phyloP scores from a whole-genome alignment of 37 sponge, comb jelly and placozoan species.

The Spongilla lacustris region DNA sequence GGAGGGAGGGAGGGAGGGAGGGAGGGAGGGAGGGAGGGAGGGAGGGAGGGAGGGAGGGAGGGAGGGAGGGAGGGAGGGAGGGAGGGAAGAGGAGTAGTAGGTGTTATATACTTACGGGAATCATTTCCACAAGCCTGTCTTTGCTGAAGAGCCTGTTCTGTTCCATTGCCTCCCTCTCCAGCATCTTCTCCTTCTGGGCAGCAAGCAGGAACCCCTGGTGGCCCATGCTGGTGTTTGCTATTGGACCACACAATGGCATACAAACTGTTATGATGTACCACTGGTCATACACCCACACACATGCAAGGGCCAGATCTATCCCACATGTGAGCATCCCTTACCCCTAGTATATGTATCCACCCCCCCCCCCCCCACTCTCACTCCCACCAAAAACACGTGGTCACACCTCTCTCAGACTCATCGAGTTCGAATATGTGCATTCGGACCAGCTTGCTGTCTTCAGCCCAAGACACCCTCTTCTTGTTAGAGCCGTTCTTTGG shows the following conservation, averaged over 20 bases:
- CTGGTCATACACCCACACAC: constrained; percentile 31
- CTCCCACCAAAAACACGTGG: neutral
- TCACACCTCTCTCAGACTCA: constrained; percentile 80
- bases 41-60: neutral
- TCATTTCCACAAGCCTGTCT: constrained; percentile 68
- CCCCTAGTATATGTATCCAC: neutral
- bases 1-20: neutral
- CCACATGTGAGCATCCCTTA: too few species aligned
- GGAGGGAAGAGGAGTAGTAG: too few species aligned
- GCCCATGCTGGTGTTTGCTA: constrained; percentile 15
- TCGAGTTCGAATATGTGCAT: constrained; percentile 81
- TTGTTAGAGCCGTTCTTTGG: constrained; percentile 16
- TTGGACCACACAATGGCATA: neutral
- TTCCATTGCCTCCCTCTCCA: constrained; percentile 70
- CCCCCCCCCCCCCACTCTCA: neutral
- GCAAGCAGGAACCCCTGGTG: constrained; percentile 69
- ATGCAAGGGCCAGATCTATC: neutral
- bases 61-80: too few species aligned
- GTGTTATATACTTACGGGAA: constrained; percentile 39
- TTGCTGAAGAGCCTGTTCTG: constrained; percentile 40
- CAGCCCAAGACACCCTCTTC: constrained; percentile 82
- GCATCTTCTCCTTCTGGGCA: constrained; percentile 74
- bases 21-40: neutral
- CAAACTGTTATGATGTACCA: neutral
- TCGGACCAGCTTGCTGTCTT: constrained; percentile 30